phyloP scores from a whole-genome alignment of 2,113 vertebrate genomes.

The Stegastes partitus region DNA sequence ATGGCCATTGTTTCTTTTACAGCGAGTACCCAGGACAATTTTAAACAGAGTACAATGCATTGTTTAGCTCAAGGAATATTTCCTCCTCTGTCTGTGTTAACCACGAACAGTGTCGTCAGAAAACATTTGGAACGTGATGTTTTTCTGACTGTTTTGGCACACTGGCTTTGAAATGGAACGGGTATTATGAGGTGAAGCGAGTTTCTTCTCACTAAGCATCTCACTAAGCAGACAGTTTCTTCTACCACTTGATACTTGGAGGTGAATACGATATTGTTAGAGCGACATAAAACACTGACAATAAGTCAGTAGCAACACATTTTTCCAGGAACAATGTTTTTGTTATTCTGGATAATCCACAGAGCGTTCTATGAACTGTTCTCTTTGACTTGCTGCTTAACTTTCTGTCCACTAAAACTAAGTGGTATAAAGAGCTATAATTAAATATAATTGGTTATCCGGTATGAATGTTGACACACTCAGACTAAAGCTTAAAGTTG shows the following conservation, averaged over 20 bases:
- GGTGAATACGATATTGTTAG: neutral
- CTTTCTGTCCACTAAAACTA: neutral
- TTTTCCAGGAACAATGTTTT: conserved; percentile 13
- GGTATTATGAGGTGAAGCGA: neutral
- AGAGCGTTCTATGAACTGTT: conserved; percentile 10
- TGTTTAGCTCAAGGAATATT: conserved; percentile 49
- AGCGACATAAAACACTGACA: neutral
- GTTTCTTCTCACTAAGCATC: neutral
- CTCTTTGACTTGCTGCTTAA: conserved; percentile 1
- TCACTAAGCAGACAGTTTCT: neutral
- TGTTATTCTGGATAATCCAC: conserved; percentile 24
- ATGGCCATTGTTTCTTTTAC: conserved; percentile 56
- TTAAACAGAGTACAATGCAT: conserved; percentile 41
- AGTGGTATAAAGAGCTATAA: neutral
- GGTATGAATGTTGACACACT: neutral
- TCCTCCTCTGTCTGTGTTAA: conserved; percentile 7
- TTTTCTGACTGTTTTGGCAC: conserved; percentile 32
- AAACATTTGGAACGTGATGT: conserved; percentile 2
- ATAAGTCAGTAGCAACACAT: neutral
- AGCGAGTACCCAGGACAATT: conserved; percentile 20
- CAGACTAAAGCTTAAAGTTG: conserved; percentile 3
- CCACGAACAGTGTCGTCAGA: neutral
- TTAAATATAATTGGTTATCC: neutral
- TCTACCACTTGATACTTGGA: neutral
- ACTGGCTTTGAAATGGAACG: neutral